A percentile compares a stretch with the other conserved stretches of the same genome.
phyloP scores from a whole-genome alignment of 1,140 invertebrate species.

The Drosophila dunni region DNA sequence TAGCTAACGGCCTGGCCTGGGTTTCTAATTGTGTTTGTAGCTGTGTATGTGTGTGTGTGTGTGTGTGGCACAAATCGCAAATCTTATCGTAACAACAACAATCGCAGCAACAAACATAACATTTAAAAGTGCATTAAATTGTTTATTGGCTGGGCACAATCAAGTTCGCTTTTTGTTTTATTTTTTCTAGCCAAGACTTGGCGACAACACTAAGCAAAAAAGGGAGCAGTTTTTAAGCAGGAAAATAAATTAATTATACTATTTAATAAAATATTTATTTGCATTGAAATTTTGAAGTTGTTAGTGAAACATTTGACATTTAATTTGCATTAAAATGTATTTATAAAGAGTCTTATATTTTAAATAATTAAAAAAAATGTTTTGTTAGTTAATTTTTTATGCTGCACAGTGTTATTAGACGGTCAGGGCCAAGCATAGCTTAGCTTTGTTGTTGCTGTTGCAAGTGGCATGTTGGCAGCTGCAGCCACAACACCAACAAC shows the following conservation, averaged over 20 bases:
- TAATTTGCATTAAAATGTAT: too few relatives aligned
- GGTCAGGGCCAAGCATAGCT: slow-evolving; percentile 68
- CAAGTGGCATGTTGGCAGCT: slow-evolving; percentile 67
- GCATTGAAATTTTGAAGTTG: neutral
- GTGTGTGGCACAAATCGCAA: slow-evolving; percentile 67
- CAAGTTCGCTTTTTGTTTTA: slow-evolving; percentile 50
- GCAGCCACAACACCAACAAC: slow-evolving; percentile 39
- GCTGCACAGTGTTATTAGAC: slow-evolving; percentile 42
- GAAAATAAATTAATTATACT: neutral
- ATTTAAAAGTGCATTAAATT: slow-evolving; percentile 80
- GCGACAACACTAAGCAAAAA: slow-evolving; percentile 57
- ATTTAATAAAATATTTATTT: neutral
- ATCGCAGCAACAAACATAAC: slow-evolving; percentile 60
- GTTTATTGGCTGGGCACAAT: slow-evolving; percentile 52
- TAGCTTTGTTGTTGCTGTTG: slow-evolving; percentile 50
- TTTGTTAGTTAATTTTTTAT: neutral
- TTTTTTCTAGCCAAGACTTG: slow-evolving; percentile 45
- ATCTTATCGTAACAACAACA: slow-evolving; percentile 37
- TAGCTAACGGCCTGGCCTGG: slow-evolving; percentile 37
- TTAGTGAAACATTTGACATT: neutral
- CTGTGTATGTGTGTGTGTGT: slow-evolving; percentile 16
- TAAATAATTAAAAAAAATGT: neutral
- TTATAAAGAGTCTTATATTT: neutral
- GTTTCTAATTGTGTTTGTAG: slow-evolving; percentile 19
- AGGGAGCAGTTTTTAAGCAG: neutral